phyloP scores from a whole-genome alignment of 2,797 vertebrate species.

The Triplophysa yarkandensis region DNA sequence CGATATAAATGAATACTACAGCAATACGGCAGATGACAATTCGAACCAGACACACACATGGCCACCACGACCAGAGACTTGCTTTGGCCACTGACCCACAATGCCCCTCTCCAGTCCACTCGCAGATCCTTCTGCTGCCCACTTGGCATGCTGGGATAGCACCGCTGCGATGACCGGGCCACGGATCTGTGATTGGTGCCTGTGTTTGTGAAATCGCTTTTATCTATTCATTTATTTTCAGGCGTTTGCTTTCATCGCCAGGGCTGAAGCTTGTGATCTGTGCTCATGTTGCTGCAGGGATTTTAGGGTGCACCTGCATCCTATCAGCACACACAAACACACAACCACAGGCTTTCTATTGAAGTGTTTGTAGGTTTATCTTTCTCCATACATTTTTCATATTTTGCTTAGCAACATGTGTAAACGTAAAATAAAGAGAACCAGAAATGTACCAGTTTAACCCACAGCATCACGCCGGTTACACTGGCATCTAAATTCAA shows the following conservation, averaged over 20 bases:
- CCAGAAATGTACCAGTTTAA: not conserved
- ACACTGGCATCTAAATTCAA: not conserved
- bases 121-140: slow-evolving; percentile 39
- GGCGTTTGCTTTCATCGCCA: slow-evolving; percentile 5
- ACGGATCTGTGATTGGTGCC: slow-evolving; percentile 16
- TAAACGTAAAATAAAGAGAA: not conserved
- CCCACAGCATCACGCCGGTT: not conserved
- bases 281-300: slow-evolving; percentile 9
- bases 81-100: slow-evolving; percentile 50
- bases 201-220: slow-evolving; percentile 15
- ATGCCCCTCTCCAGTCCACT: slow-evolving; percentile 45
- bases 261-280: slow-evolving; percentile 23
- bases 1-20: not conserved
- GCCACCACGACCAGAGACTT: slow-evolving; percentile 4
- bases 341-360: not conserved
- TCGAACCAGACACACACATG: slow-evolving; percentile 21
- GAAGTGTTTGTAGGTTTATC: not conserved
- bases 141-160: slow-evolving; percentile 15
- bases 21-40: not conserved
- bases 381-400: not conserved
- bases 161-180: slow-evolving; percentile 14
- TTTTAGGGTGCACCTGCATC: slow-evolving; percentile 36
- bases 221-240: slow-evolving; percentile 25
- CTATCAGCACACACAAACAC: slow-evolving; percentile 4
- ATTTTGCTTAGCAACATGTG: not conserved